Conservation (phyloP, 2,113 vertebrate genomes). For the Drymodes brunneopygia region DNA sequence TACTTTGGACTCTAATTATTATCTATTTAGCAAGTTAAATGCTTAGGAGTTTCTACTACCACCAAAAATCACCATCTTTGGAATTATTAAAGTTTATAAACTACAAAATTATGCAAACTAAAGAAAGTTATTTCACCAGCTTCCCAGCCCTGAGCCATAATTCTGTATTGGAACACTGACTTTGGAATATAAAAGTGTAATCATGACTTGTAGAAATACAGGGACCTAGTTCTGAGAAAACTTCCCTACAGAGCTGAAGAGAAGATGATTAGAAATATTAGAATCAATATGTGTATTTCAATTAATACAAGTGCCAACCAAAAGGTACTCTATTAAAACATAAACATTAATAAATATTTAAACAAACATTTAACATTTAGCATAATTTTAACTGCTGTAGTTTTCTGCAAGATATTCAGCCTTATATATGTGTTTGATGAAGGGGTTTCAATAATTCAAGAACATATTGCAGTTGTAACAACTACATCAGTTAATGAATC, state of each 20-base stretch:
- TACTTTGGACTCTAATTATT: not conserved
- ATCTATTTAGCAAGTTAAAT: not conserved
- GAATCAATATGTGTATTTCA: not conserved
- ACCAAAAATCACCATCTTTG: not conserved
- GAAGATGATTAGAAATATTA: not conserved
- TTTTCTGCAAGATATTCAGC: not conserved
- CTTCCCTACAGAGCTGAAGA: not conserved
- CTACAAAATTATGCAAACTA: not conserved
- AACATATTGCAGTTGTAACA: not conserved
- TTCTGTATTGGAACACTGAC: not conserved
- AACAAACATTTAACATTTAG: not conserved
- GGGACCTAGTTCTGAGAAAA: not conserved
- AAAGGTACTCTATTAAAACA: not conserved
- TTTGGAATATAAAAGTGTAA: not conserved
- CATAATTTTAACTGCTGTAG: not conserved
- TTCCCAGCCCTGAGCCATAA: not conserved
- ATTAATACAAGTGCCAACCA: not conserved
- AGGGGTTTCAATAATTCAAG: not conserved
- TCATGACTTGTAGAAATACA: not conserved
- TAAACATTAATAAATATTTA: not conserved
- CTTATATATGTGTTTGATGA: not conserved
- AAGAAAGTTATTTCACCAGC: not conserved
- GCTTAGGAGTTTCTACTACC: not conserved
- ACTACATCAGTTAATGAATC: not conserved
- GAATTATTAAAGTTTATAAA: not conserved